Conservation (phyloP, 2,888 invertebrate species). For the Abrostola tripartita region DNA sequence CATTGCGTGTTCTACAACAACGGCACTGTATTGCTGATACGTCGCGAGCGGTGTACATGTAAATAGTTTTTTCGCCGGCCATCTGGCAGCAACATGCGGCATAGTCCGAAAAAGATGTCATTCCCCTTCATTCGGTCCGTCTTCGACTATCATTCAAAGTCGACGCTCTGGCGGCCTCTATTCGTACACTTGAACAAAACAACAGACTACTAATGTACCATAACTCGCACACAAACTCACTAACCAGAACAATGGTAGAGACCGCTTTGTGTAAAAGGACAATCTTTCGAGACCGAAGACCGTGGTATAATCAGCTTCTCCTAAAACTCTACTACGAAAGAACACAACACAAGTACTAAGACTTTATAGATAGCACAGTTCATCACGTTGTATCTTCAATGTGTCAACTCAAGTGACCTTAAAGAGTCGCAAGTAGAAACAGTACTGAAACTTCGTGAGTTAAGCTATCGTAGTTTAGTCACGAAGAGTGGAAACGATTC, state of each 20-base stretch:
- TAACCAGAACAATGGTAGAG: constrained; percentile 5
- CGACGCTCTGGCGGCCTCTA: constrained; percentile 61
- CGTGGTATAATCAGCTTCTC: constrained; percentile 21
- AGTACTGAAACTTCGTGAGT: constrained; percentile 32
- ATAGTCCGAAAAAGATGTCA: constrained; percentile 70
- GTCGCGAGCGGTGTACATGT: constrained; percentile 54
- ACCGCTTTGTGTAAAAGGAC: constrained; percentile 3
- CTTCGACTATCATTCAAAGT: constrained; percentile 67
- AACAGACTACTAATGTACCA: constrained; percentile 53
- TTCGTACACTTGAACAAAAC: constrained; percentile 60
- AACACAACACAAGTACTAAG: constrained; percentile 33
- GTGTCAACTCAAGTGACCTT: constrained; percentile 43
- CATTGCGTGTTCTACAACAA: constrained; percentile 50
- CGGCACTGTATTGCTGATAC: constrained; percentile 11
- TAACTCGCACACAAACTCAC: constrained; percentile 30
- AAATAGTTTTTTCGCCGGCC: constrained; percentile 55
- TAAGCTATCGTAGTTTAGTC: constrained; percentile 24
- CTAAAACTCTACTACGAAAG: constrained; percentile 25
- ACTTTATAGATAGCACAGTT: constrained; percentile 41
- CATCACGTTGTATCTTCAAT: constrained; percentile 44
- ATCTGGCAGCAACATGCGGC: constrained; percentile 68
- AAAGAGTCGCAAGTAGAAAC: constrained; percentile 34
- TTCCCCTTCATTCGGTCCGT: constrained; percentile 68
- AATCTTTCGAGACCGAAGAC: constrained; percentile 8
- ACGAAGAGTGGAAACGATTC: constrained; percentile 35